These are phyloP conservation scores for Thryonomys swinderianus DNA, from an alignment of 2,113 vertebrate species.

Conservation along the genomic window DNA sequence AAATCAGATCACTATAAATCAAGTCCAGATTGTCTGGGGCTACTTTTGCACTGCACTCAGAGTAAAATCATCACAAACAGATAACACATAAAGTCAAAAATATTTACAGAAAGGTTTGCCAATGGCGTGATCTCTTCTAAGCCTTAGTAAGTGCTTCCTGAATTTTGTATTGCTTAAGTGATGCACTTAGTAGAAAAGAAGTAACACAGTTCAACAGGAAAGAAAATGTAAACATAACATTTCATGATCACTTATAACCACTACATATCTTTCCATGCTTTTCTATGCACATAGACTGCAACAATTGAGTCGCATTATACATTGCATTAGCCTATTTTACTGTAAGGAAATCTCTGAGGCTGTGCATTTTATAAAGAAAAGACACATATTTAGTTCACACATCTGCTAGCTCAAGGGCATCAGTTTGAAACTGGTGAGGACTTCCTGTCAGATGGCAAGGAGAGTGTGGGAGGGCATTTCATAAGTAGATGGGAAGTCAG, in stretches of 20 bases:
- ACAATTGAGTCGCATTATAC: neutral
- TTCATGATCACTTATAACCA: neutral
- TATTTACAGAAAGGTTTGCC: neutral
- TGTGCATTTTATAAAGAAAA: neutral
- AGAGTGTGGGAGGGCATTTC: neutral
- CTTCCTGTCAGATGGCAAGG: neutral
- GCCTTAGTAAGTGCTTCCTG: neutral
- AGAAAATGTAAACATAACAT: neutral
- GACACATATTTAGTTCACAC: neutral
- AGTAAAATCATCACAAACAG: neutral
- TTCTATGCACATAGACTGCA: neutral
- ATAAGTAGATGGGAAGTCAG: neutral
- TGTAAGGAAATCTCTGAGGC: neutral
- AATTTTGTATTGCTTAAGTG: neutral
- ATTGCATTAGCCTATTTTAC: neutral
- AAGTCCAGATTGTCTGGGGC: neutral
- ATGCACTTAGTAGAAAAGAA: neutral
- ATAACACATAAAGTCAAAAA: neutral
- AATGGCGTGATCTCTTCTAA: neutral
- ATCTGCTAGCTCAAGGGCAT: neutral
- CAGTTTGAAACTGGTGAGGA: neutral
- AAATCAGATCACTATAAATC: neutral
- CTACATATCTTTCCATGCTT: neutral
- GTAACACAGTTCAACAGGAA: neutral
- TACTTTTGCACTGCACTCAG: neutral